These are phyloP conservation scores for Phytoseiulus persimilis DNA, from an alignment of 2,888 invertebrate species.

Conservation along the genomic window DNA sequence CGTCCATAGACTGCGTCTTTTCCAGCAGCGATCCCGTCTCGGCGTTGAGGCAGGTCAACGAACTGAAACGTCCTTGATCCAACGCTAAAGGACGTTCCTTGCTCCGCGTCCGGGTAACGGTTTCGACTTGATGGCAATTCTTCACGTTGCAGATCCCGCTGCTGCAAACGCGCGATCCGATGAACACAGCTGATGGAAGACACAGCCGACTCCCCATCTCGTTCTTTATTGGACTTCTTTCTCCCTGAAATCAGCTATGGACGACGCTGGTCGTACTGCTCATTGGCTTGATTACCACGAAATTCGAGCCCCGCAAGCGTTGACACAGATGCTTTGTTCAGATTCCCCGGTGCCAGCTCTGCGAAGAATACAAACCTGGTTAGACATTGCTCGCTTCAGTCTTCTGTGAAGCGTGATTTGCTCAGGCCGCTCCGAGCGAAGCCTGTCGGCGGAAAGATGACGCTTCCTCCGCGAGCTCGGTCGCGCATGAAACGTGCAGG, in stretches of 20 bases:
- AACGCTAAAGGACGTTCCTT: slow-evolving; percentile 5
- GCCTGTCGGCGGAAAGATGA: too few species aligned
- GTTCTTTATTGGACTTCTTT: neutral
- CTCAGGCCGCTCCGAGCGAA: too few species aligned
- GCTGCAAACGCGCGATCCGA: neutral
- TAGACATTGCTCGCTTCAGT: too few species aligned
- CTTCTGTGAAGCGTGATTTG: too few species aligned
- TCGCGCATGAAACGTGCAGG: too few species aligned
- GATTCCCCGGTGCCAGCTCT: too few species aligned
- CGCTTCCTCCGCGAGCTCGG: too few species aligned
- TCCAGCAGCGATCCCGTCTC: slow-evolving; percentile 5
- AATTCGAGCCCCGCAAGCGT: too few species aligned
- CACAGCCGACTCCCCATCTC: neutral
- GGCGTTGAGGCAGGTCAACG: neutral
- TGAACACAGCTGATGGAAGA: neutral
- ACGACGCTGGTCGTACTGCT: neutral
- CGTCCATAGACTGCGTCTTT: neutral
- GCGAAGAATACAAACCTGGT: too few species aligned
- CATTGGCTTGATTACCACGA: too few species aligned
- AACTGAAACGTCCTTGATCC: slow-evolving; percentile 5
- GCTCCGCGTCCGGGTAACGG: neutral
- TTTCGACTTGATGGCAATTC: neutral
- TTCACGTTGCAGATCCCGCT: neutral
- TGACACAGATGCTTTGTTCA: too few species aligned
- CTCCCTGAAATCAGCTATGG: neutral